These are phyloP conservation scores for Archips crataeganus DNA, from an alignment of 2,888 invertebrate genomes.

Conservation along the genomic window DNA sequence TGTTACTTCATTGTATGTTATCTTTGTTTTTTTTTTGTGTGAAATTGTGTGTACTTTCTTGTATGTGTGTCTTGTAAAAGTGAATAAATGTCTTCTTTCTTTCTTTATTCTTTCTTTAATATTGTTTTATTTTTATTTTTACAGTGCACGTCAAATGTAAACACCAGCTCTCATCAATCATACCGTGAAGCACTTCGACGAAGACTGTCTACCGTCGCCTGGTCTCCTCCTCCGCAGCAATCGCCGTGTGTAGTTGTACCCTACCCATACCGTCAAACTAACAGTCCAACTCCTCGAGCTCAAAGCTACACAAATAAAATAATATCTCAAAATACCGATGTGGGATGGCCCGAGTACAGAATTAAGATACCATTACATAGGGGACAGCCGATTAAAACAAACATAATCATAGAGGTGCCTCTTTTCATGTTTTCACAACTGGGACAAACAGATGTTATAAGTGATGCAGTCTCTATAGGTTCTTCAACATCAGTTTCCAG, in stretches of 20 bases:
- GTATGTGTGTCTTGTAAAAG: no score
- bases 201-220: not conserved
- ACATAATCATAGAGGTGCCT: constrained; percentile 12
- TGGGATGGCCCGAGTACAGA: not conserved
- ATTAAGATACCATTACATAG: not conserved
- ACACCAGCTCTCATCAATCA: not conserved
- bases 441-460: not conserved
- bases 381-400: not conserved
- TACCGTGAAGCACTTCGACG: not conserved
- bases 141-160: not conserved
- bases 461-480: not conserved
- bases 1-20: no score
- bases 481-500: not conserved
- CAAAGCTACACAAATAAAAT: not conserved
- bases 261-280: not conserved
- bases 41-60: no score
- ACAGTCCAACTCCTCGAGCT: not conserved
- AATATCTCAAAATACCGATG: not conserved
- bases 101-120: no score
- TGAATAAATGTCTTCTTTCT: no score
- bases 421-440: not conserved
- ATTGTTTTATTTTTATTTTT: constrained; percentile 1
- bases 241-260: constrained; percentile 3
- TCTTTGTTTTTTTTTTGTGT: no score
- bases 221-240: not conserved